phyloP scores from a whole-genome alignment of 1,140 invertebrate species.

The Drosophila triauraria region DNA sequence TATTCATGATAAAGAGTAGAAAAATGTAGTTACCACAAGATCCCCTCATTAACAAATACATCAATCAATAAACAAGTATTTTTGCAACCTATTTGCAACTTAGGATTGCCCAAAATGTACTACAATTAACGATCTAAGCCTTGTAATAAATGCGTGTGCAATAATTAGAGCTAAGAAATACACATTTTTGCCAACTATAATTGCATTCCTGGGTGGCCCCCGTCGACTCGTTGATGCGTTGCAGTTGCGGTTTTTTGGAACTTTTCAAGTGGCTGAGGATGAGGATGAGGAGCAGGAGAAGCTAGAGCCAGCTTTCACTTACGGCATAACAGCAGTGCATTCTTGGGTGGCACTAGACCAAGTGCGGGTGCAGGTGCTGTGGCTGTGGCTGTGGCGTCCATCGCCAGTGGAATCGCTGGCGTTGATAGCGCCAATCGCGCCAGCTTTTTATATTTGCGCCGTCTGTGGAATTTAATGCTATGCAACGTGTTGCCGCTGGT shows the following conservation, averaged over 20 bases:
- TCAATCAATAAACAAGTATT: too few species aligned
- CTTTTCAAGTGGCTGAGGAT: not conserved
- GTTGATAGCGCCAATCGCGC: constrained; percentile 72
- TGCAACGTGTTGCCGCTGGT: constrained; percentile 64
- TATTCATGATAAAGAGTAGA: not conserved
- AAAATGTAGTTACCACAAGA: too few species aligned
- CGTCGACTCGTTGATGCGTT: not conserved
- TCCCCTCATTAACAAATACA: too few species aligned
- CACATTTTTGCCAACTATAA: constrained; percentile 11
- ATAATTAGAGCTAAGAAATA: constrained; percentile 9
- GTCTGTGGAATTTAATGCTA: constrained; percentile 78
- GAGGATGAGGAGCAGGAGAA: too few species aligned
- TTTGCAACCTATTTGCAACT: too few species aligned
- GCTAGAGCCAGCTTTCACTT: constrained; percentile 8
- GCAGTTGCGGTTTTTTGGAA: not conserved
- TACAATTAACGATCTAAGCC: not conserved
- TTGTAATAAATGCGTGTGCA: not conserved
- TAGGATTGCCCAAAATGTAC: not conserved
- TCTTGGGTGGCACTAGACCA: constrained; percentile 21
- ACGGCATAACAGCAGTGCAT: constrained; percentile 17
- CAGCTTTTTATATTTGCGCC: constrained; percentile 76
- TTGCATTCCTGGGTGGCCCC: constrained; percentile 3
- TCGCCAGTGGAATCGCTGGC: constrained; percentile 37
- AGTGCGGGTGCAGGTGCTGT: constrained; percentile 6
- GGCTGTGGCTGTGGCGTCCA: constrained; percentile 4